Evolutionary conservation across 2,113 vertebrate species (phyloP).

Genomic region (Odontophorus gujanensis): DNA sequence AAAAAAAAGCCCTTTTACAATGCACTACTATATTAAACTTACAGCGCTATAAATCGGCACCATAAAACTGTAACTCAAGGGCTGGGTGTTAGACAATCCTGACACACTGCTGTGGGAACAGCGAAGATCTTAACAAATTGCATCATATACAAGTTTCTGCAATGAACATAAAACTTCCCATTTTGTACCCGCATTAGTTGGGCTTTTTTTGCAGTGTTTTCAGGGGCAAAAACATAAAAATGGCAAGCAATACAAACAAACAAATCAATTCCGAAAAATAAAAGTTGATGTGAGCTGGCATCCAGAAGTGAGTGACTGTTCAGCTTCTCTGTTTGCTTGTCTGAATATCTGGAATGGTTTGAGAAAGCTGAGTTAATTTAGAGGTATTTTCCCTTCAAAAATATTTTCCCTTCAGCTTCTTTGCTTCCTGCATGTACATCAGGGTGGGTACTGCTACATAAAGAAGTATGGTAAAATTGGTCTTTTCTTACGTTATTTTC

Average conservation of each 20-base stretch:
- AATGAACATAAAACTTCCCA: conserved; percentile 45
- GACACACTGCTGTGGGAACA: background rate
- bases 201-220: conserved; percentile 27
- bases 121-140: conserved; percentile 51
- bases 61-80: conserved; percentile 57
- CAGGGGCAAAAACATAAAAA: conserved; percentile 35
- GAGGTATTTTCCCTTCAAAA: background rate
- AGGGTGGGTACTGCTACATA: background rate
- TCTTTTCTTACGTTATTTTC: background rate
- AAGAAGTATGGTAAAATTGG: background rate
- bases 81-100: conserved; percentile 21
- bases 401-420: background rate
- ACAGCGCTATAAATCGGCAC: conserved; percentile 40
- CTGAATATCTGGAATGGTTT: background rate
- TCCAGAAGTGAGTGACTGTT: background rate
- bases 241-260: conserved; percentile 22
- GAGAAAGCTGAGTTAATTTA: background rate
- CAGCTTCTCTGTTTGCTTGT: conserved; percentile 20
- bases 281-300: conserved; percentile 40
- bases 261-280: conserved; percentile 62
- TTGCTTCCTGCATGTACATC: background rate
- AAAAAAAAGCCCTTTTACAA: conserved; percentile 12
- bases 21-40: conserved; percentile 52
- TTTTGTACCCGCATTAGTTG: conserved; percentile 40
- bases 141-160: conserved; percentile 30